Conservation (phyloP, 1,140 invertebrate species). For the Zophobas morio region DNA sequence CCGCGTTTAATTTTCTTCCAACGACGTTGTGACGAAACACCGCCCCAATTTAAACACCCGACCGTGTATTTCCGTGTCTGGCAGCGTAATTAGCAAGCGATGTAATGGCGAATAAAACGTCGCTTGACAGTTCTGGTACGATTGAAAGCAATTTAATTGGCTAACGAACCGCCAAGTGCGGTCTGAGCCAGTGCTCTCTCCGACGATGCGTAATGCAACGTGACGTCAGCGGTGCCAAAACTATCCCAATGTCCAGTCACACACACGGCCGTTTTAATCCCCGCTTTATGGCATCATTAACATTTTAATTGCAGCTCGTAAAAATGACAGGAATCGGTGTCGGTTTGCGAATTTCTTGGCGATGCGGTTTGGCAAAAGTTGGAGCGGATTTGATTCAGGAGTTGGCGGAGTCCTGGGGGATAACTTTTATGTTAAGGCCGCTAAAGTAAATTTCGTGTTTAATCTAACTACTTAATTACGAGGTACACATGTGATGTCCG, state of each 20-base stretch:
- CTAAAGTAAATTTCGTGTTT: slow-evolving; percentile 4
- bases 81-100: slow-evolving; percentile 36
- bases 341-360: background rate
- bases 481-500: background rate
- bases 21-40: too few species aligned
- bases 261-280: slow-evolving; percentile 9
- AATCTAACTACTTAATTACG: slow-evolving; percentile 3
- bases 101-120: slow-evolving; percentile 49
- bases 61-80: background rate
- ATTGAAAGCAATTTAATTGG: slow-evolving; percentile 59
- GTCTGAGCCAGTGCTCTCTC: slow-evolving; percentile 26
- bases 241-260: slow-evolving; percentile 8
- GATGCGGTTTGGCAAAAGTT: background rate
- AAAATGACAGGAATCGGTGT: background rate
- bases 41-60: slow-evolving; percentile 1
- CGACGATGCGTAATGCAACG: slow-evolving; percentile 27
- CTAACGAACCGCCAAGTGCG: slow-evolving; percentile 57
- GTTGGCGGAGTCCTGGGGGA: background rate
- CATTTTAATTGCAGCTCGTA: slow-evolving; percentile 23
- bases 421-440: background rate
- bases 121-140: slow-evolving; percentile 47
- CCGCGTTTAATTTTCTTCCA: too few species aligned
- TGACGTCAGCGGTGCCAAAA: slow-evolving; percentile 19
- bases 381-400: background rate
- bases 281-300: background rate